phyloP scores from a whole-genome alignment of 2,113 vertebrate genomes.

The Lichenostomus cassidix region DNA sequence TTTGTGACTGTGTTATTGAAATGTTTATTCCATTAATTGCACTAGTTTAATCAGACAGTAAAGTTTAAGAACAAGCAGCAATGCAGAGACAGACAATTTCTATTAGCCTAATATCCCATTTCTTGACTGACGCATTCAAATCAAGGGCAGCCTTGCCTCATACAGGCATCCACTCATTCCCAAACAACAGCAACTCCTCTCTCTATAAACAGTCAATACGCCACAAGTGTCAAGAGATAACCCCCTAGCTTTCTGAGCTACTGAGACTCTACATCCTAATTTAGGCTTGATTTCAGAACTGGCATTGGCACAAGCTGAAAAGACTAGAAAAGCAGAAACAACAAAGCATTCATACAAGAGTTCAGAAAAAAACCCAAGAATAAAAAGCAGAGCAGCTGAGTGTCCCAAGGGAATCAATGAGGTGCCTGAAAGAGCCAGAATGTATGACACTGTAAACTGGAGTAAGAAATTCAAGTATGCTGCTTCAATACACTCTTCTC shows the following conservation, averaged over 20 bases:
- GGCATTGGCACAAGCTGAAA: neutral
- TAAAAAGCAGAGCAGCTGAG: neutral
- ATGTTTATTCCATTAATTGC: neutral
- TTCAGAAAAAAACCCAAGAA: neutral
- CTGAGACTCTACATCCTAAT: neutral
- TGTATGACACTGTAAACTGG: neutral
- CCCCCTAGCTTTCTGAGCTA: neutral
- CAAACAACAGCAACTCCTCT: neutral
- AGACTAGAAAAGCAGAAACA: neutral
- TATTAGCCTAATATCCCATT: neutral
- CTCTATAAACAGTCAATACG: neutral
- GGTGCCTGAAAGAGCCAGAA: neutral
- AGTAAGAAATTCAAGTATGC: neutral
- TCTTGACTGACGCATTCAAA: neutral
- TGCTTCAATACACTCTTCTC: neutral
- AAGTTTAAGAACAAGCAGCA: neutral
- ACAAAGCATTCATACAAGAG: neutral
- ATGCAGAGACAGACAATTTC: neutral
- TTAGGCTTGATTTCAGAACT: neutral
- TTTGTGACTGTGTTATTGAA: neutral
- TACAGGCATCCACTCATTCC: neutral
- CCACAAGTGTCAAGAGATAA: neutral
- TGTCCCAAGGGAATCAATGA: neutral
- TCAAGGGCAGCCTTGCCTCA: neutral
- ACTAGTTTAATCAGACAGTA: neutral